These are phyloP conservation scores for Stenchaetothrips biformis DNA, from an alignment of 2,888 invertebrate genomes.

Conservation along the genomic window DNA sequence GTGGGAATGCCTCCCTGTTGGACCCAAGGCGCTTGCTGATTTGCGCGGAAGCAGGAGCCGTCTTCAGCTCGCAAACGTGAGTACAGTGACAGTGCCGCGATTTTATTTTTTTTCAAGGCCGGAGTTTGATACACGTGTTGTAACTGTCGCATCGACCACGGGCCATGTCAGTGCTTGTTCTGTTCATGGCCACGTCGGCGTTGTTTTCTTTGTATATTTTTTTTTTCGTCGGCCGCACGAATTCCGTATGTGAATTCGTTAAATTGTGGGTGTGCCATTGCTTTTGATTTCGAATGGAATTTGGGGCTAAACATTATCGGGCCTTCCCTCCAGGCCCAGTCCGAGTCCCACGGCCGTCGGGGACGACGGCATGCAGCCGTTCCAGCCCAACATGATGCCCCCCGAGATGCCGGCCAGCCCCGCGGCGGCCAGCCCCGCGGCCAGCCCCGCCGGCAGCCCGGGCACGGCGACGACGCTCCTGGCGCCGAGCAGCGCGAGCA, in stretches of 20 bases:
- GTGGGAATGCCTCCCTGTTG: neutral
- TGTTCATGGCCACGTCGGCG: too few species aligned
- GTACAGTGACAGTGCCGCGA: neutral
- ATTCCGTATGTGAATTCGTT: too few species aligned
- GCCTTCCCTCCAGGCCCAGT: conserved; percentile 3
- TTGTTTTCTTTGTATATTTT: too few species aligned
- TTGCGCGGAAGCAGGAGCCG: neutral
- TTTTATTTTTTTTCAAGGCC: too few species aligned
- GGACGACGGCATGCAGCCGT: conserved; percentile 35
- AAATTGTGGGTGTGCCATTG: too few species aligned
- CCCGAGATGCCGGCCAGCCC: conserved; percentile 34
- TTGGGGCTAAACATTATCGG: too few species aligned
- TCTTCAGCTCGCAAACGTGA: neutral
- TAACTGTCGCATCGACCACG: too few species aligned
- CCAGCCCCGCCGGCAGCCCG: conserved; percentile 26
- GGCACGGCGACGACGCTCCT: conserved; percentile 29
- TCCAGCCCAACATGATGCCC: conserved; percentile 36
- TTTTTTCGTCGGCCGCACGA: too few species aligned
- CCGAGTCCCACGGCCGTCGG: conserved; percentile 29
- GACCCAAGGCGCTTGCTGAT: conserved; percentile 5
- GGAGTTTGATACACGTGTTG: too few species aligned
- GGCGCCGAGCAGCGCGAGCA: conserved; percentile 26
- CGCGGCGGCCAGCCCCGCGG: conserved; percentile 31
- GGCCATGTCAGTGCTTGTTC: too few species aligned
- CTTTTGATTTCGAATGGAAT: too few species aligned